These are phyloP conservation scores for Carabus problematicus DNA, from an alignment of 2,888 invertebrate genomes.

Conservation along the genomic window DNA sequence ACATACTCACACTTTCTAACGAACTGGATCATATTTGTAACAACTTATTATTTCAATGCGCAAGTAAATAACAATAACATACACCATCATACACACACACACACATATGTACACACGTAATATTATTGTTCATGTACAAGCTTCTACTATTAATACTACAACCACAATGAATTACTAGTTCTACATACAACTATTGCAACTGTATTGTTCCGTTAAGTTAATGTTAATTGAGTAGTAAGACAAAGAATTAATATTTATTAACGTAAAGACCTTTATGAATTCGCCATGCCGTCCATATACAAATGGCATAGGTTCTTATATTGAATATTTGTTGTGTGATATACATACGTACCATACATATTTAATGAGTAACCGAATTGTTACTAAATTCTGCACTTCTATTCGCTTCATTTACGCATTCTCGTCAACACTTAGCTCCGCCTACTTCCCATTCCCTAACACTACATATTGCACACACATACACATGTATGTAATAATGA, in stretches of 20 bases:
- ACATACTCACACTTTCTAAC: constrained; percentile 1
- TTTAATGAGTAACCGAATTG: background rate
- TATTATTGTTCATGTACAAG: constrained; percentile 16
- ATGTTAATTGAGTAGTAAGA: background rate
- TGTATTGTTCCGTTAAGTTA: background rate
- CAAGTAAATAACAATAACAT: constrained; percentile 2
- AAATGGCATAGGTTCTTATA: constrained; percentile 52
- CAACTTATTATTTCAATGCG: background rate
- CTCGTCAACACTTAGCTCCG: background rate
- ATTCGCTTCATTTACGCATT: background rate
- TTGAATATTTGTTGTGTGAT: constrained; percentile 13
- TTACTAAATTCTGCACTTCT: background rate
- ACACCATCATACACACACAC: constrained; percentile 3
- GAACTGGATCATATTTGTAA: constrained; percentile 27
- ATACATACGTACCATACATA: background rate
- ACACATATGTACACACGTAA: constrained; percentile 30
- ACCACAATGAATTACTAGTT: too few species aligned
- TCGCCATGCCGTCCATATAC: constrained; percentile 56
- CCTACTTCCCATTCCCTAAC: constrained; percentile 6
- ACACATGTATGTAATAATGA: background rate
- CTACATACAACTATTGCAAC: background rate
- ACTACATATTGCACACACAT: background rate
- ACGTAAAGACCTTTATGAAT: constrained; percentile 20
- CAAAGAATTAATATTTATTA: constrained; percentile 24
- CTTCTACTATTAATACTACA: background rate